Evolutionary conservation across 2,888 invertebrate genomes (phyloP).

Genomic region (Gymnoscelis rufifasciata): DNA sequence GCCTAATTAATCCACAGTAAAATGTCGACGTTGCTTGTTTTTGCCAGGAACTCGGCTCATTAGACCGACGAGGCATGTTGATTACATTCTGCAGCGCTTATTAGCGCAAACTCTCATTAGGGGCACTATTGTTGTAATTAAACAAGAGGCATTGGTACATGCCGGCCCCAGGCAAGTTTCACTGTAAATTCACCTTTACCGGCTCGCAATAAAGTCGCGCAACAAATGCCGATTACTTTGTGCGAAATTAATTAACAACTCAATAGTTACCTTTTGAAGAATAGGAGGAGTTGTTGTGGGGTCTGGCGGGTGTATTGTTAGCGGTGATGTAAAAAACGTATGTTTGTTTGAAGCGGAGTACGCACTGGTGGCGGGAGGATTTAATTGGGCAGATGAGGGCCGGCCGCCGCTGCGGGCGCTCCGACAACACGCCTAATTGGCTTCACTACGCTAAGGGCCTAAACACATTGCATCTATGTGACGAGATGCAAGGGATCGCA

Average conservation of each 20-base stretch:
- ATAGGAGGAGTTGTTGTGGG: conserved; percentile 65
- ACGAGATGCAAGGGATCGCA: conserved; percentile 16
- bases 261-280: conserved; percentile 59
- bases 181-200: conserved; percentile 49
- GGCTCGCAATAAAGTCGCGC: conserved; percentile 38
- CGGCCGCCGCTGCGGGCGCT: conserved; percentile 32
- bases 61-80: conserved; percentile 77
- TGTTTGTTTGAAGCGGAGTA: conserved; percentile 72
- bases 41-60: conserved; percentile 76
- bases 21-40: conserved; percentile 73
- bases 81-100: conserved; percentile 78
- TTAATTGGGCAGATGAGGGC: conserved; percentile 68
- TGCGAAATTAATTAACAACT: conserved; percentile 76
- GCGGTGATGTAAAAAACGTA: conserved; percentile 60
- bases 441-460: conserved; percentile 56
- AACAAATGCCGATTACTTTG: conserved; percentile 48
- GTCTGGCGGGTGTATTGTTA: conserved; percentile 74
- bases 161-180: conserved; percentile 37
- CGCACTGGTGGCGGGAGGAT: conserved; percentile 66
- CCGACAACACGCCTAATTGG: conserved; percentile 56
- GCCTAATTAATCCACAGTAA: conserved; percentile 76
- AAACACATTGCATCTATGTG: conserved; percentile 19
- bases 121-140: conserved; percentile 79
- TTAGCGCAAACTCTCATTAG: conserved; percentile 79
- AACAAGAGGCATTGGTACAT: conserved; percentile 65